phyloP scores from a whole-genome alignment of 2,113 vertebrate genomes.

The Ibidorhyncha struthersii region DNA sequence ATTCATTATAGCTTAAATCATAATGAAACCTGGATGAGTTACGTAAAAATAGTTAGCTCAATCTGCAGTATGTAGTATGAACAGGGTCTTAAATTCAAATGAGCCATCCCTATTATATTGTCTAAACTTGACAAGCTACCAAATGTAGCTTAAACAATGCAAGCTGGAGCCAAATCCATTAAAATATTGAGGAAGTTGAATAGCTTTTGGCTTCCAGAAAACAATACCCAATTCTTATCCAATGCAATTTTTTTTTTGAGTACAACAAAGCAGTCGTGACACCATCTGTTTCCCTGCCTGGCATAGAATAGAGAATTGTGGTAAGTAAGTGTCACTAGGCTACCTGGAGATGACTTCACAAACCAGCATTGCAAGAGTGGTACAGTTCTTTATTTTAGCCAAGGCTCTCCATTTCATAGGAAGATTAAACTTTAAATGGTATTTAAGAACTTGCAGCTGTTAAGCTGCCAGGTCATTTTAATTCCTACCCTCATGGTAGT shows the following conservation, averaged over 20 bases:
- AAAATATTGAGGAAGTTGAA: neutral
- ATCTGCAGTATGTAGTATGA: accelerated
- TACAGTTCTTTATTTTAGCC: neutral
- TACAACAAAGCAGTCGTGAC: neutral
- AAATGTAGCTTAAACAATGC: neutral
- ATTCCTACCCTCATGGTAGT: neutral
- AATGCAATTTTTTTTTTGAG: neutral
- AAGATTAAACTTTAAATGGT: neutral
- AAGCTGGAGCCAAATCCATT: neutral
- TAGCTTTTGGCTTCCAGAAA: neutral
- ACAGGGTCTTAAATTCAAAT: neutral
- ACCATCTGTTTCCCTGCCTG: neutral
- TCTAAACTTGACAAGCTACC: neutral
- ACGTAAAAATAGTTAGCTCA: neutral
- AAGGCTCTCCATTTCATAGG: neutral
- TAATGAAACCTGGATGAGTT: neutral
- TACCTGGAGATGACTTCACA: neutral
- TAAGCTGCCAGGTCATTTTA: too few species aligned
- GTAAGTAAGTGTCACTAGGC: neutral
- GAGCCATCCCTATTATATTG: neutral
- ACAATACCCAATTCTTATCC: neutral
- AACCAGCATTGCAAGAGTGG: neutral
- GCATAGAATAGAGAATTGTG: neutral
- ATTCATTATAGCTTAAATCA: neutral
- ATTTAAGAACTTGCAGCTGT: neutral